Evolutionary conservation across 2,113 vertebrate genomes (phyloP).

Genomic region (Lota lota): DNA sequence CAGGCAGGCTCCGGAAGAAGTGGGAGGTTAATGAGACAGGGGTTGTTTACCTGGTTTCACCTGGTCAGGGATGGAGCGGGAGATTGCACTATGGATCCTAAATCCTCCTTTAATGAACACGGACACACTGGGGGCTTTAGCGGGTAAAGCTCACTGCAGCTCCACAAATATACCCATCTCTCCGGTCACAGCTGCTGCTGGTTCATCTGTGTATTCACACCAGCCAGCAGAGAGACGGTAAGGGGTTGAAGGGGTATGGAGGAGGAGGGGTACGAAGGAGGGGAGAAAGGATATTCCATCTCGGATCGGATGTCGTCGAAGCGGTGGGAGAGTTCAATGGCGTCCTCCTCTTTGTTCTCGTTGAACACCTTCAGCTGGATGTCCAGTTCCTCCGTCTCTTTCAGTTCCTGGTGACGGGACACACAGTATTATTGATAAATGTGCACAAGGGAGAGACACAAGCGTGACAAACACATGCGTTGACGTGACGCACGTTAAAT

Average conservation of each 20-base stretch:
- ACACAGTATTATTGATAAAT: neutral
- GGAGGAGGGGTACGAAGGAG: neutral
- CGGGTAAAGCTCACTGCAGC: constrained; percentile 44
- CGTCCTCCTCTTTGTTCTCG: constrained; percentile 97
- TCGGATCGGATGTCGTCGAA: constrained; percentile 92
- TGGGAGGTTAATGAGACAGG: constrained; percentile 7
- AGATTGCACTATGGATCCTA: constrained; percentile 55
- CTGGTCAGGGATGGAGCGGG: constrained; percentile 42
- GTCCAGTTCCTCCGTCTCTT: constrained; percentile 97
- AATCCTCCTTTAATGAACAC: constrained; percentile 70
- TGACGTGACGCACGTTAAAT: too few species aligned
- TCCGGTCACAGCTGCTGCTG: neutral
- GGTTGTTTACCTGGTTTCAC: constrained; percentile 50
- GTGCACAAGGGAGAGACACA: too few species aligned
- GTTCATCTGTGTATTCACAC: constrained; percentile 35
- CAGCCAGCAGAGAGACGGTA: too few species aligned
- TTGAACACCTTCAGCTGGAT: constrained; percentile 98
- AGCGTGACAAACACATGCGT: too few species aligned
- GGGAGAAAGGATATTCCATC: constrained; percentile 98
- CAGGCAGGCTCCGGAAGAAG: constrained; percentile 9
- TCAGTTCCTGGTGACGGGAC: constrained; percentile 79
- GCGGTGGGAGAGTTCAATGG: constrained; percentile 92
- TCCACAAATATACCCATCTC: constrained; percentile 9
- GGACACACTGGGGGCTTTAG: constrained; percentile 38
- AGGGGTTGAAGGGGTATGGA: too few species aligned